Conservation (phyloP, 2,113 vertebrate species). For the Gymnocephalus cernua region DNA sequence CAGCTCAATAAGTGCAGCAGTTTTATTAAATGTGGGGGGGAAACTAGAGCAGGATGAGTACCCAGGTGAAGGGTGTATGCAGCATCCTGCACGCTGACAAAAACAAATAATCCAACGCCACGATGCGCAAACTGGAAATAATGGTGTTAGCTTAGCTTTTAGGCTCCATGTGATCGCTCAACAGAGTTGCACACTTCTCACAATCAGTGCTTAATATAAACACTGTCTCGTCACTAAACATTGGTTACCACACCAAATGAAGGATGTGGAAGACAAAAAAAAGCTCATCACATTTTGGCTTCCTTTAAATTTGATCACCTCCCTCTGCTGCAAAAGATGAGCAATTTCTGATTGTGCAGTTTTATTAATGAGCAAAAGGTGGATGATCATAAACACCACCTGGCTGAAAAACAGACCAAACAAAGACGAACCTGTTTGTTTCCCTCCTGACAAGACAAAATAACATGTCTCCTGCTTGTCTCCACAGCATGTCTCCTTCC, state of each 20-base stretch:
- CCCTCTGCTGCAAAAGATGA: slow-evolving; percentile 1
- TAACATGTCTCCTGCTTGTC: background rate
- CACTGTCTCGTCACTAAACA: background rate
- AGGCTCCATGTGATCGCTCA: slow-evolving; percentile 13
- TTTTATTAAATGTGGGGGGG: background rate
- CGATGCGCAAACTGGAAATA: slow-evolving; percentile 29
- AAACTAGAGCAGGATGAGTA: background rate
- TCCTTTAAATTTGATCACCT: slow-evolving; percentile 3
- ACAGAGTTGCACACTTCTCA: slow-evolving; percentile 13
- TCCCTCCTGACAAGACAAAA: background rate
- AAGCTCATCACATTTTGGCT: background rate
- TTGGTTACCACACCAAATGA: background rate
- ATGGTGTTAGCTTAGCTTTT: slow-evolving; percentile 15
- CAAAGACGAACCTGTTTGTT: slow-evolving; percentile 10
- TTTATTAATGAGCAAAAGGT: slow-evolving; percentile 39
- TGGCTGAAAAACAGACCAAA: slow-evolving; percentile 21
- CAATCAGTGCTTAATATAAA: slow-evolving; percentile 2
- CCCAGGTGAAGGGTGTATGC: slow-evolving; percentile 16
- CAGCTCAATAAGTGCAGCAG: slow-evolving; percentile 18
- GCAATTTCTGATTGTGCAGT: slow-evolving; percentile 21
- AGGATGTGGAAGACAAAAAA: slow-evolving; percentile 11
- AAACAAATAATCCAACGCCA: slow-evolving; percentile 43
- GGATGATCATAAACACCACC: slow-evolving; percentile 40
- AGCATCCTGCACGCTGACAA: background rate
- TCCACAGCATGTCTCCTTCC: background rate